phyloP scores from a whole-genome alignment of 2,113 vertebrate species.

The Leptobrachium ailaonicum region DNA sequence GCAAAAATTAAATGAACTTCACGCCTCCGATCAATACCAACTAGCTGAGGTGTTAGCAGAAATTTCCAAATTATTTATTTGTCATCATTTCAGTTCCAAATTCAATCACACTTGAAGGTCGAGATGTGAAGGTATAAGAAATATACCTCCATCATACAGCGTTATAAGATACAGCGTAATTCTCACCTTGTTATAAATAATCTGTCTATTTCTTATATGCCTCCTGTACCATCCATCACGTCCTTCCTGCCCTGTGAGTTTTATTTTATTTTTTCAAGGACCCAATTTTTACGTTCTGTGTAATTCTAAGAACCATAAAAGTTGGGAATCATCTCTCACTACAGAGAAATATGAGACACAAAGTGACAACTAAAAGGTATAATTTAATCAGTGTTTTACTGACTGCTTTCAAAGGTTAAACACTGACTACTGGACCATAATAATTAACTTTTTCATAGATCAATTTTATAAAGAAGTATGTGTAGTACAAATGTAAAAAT shows the following conservation, averaged over 20 bases:
- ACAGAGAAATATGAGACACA: slow-evolving; percentile 29
- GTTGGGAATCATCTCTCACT: slow-evolving; percentile 18
- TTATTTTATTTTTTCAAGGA: slow-evolving; percentile 37
- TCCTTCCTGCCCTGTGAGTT: slow-evolving; percentile 3
- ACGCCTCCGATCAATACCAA: not conserved
- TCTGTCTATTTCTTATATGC: slow-evolving; percentile 12
- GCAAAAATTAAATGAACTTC: too few relatives aligned
- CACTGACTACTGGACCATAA: slow-evolving; percentile 22
- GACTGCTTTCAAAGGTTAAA: slow-evolving; percentile 41
- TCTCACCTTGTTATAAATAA: slow-evolving; percentile 33
- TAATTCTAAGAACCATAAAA: slow-evolving; percentile 39
- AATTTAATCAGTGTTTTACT: slow-evolving; percentile 34
- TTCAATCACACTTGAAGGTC: slow-evolving; percentile 23
- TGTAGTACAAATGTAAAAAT: too few relatives aligned
- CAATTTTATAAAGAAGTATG: too few relatives aligned
- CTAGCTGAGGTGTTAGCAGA: not conserved
- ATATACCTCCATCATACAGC: slow-evolving; percentile 29
- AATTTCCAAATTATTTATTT: not conserved
- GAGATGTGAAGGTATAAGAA: slow-evolving; percentile 1
- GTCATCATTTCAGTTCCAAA: not conserved
- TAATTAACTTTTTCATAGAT: slow-evolving; percentile 27
- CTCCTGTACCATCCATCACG: slow-evolving; percentile 30
- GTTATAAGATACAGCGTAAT: slow-evolving; percentile 25
- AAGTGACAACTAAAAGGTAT: slow-evolving; percentile 37
- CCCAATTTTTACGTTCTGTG: slow-evolving; percentile 30